Evolutionary conservation across 2,797 vertebrate species (phyloP).

Genomic region (Sandelia bainsii): DNA sequence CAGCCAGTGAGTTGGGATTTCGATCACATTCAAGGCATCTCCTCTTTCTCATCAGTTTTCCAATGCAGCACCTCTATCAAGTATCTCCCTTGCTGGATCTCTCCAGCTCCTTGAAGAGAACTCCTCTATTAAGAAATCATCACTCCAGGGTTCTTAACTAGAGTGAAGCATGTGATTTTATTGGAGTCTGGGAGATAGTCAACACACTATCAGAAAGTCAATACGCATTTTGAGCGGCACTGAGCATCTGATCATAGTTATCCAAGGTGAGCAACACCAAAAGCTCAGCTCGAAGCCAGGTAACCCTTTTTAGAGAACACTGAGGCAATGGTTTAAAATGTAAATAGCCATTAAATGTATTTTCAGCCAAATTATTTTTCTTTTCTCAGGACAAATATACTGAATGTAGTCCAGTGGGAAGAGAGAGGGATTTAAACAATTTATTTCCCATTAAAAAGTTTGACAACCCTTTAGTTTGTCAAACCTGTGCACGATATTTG

Average conservation of each 20-base stretch:
- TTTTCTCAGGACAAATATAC: constrained; percentile 27
- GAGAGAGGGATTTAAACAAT: too few species aligned
- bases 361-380: background rate
- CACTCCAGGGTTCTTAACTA: constrained; percentile 69
- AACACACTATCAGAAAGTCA: constrained; percentile 62
- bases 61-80: constrained; percentile 64
- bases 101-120: constrained; percentile 66
- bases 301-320: constrained; percentile 12
- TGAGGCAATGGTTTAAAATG: constrained; percentile 39
- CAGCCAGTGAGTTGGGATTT: constrained; percentile 54
- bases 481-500: too few species aligned
- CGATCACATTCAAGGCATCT: constrained; percentile 67
- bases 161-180: constrained; percentile 72
- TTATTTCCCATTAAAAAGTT: too few species aligned
- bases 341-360: constrained; percentile 36
- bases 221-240: constrained; percentile 55
- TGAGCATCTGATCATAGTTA: constrained; percentile 53
- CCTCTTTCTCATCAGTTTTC: constrained; percentile 67
- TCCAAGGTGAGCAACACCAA: constrained; percentile 22
- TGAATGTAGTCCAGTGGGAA: too few species aligned
- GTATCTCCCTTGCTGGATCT: constrained; percentile 65
- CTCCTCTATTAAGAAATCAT: constrained; percentile 71
- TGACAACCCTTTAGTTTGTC: too few species aligned
- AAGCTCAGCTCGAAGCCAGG: constrained; percentile 1
- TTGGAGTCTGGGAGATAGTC: constrained; percentile 52